These are phyloP conservation scores for Gobius niger DNA, from an alignment of 2,113 vertebrate genomes.

Conservation along the genomic window DNA sequence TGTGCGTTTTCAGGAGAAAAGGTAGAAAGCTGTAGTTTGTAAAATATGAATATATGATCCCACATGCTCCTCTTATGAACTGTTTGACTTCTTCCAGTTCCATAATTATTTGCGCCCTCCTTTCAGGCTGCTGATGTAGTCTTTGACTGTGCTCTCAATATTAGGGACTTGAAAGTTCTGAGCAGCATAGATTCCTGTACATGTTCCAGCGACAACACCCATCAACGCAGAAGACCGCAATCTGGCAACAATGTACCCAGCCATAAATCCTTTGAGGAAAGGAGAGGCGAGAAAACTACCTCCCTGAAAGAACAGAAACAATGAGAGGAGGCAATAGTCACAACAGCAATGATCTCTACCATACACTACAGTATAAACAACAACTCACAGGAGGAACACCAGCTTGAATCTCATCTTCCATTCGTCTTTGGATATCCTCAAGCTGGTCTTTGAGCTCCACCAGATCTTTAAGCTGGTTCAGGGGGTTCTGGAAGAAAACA, in stretches of 20 bases:
- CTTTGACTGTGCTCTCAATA: conserved; percentile 85
- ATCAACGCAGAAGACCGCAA: conserved; percentile 86
- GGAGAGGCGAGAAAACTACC: conserved; percentile 88
- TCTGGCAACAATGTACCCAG: conserved; percentile 88
- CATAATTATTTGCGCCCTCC: conserved; percentile 79
- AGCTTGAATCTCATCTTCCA: conserved; percentile 88
- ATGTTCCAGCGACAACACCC: conserved; percentile 85
- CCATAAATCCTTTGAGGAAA: conserved; percentile 92
- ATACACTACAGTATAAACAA: conserved; percentile 29
- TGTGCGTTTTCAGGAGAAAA: not conserved
- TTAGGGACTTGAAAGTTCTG: conserved; percentile 86
- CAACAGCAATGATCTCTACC: not conserved
- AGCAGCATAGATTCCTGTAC: conserved; percentile 86
- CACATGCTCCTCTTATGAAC: not conserved
- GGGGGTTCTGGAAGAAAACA: conserved; percentile 73
- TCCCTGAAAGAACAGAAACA: conserved; percentile 71
- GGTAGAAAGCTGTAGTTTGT: not conserved
- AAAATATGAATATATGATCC: conserved; percentile 15
- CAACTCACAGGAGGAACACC: conserved; percentile 78
- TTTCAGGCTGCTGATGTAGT: conserved; percentile 81
- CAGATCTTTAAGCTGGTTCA: conserved; percentile 86
- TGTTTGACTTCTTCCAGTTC: not conserved
- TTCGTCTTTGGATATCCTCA: conserved; percentile 83
- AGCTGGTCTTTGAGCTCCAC: conserved; percentile 89
- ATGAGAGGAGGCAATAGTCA: not conserved